Conservation (phyloP, 2,888 invertebrate species). For the Lepeophtheirus nordmannii region DNA sequence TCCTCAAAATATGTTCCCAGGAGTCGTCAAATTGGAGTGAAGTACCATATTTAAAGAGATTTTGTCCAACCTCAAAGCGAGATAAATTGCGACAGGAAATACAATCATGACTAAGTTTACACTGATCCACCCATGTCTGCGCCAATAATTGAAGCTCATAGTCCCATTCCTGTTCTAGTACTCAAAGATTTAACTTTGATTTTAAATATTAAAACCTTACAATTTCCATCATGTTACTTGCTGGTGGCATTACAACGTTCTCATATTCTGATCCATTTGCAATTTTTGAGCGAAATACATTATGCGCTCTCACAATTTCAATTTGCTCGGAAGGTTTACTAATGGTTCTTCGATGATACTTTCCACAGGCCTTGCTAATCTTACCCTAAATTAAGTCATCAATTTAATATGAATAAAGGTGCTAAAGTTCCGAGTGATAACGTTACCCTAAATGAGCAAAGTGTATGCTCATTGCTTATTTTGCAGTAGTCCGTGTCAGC, state of each 20-base stretch:
- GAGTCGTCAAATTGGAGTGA: constrained; percentile 29
- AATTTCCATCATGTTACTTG: constrained; percentile 29
- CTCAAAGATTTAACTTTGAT: no score
- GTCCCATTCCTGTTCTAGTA: constrained; percentile 31
- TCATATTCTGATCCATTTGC: constrained; percentile 28
- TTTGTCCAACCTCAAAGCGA: constrained; percentile 29
- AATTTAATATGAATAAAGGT: no score
- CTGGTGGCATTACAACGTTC: constrained; percentile 28
- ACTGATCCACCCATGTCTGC: constrained; percentile 35
- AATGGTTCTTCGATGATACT: no score
- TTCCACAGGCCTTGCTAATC: no score
- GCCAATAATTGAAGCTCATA: constrained; percentile 34
- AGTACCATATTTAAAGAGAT: constrained; percentile 30
- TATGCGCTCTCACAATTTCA: constrained; percentile 27
- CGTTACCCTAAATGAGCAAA: no score
- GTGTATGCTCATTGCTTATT: no score
- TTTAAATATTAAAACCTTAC: constrained; percentile 25
- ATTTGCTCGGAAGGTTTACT: no score
- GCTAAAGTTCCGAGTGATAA: no score
- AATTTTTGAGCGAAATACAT: constrained; percentile 28
- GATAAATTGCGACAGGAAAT: constrained; percentile 28
- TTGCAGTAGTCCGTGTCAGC: no score
- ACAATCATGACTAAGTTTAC: constrained; percentile 31
- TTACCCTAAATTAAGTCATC: no score
- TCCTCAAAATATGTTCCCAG: constrained; percentile 31